Evolutionary conservation across 2,888 invertebrate species (phyloP).

Genomic region (Coenonympha glycerion): DNA sequence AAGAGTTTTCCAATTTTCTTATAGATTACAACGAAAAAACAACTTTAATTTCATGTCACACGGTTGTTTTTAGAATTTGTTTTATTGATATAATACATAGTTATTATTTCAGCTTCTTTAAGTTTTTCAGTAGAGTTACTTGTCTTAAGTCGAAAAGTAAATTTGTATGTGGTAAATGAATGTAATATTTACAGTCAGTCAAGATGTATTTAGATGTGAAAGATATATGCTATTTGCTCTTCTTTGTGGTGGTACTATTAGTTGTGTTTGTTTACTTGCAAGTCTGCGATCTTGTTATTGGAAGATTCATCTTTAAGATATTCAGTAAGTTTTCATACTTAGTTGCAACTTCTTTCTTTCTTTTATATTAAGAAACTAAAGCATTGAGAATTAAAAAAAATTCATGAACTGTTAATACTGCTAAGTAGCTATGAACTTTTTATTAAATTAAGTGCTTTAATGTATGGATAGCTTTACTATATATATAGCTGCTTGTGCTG

Average conservation of each 20-base stretch:
- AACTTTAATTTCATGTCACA: neutral
- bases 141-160: neutral
- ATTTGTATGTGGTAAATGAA: neutral
- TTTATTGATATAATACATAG: neutral
- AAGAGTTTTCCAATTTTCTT: slow-evolving; percentile 10
- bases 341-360: too few relatives aligned
- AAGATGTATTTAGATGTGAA: slow-evolving; percentile 49
- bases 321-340: slow-evolving; percentile 57
- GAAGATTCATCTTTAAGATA: slow-evolving; percentile 47
- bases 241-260: slow-evolving; percentile 40
- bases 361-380: too few relatives aligned
- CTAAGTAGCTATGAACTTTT: too few relatives aligned
- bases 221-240: slow-evolving; percentile 48
- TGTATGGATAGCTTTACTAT: too few relatives aligned
- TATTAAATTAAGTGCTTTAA: too few relatives aligned
- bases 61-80: slow-evolving; percentile 5
- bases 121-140: neutral
- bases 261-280: slow-evolving; percentile 53
- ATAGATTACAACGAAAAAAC: neutral
- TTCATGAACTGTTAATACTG: too few relatives aligned
- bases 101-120: slow-evolving; percentile 1
- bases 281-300: slow-evolving; percentile 54
- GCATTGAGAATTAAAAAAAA: too few relatives aligned
- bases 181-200: neutral
- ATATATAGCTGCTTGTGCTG: too few relatives aligned